A percentile compares a stretch with the other conserved stretches of the same genome.
phyloP scores from a whole-genome alignment of 2,888 invertebrate species.

The Plebejus anna region DNA sequence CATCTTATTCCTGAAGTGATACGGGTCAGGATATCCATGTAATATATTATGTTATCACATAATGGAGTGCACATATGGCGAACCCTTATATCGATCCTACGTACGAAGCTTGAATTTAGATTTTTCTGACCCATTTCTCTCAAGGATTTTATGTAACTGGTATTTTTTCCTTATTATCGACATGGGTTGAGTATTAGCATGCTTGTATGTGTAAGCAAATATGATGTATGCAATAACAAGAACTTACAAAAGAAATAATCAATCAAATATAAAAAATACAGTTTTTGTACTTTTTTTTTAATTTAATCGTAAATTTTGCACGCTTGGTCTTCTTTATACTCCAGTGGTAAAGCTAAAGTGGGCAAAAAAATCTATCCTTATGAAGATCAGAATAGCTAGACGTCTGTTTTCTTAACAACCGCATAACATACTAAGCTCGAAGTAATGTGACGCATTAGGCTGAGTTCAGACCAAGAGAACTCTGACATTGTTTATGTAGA shows the following conservation, averaged over 20 bases:
- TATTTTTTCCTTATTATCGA: background rate
- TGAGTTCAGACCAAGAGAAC: background rate
- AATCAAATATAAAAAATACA: too few species aligned
- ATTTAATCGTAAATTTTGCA: too few species aligned
- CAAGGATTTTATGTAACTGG: slow-evolving; percentile 13
- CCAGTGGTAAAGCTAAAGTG: too few species aligned
- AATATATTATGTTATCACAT: background rate
- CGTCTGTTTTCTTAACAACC: background rate
- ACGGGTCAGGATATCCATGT: background rate
- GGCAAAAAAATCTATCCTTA: too few species aligned
- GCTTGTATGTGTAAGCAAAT: background rate
- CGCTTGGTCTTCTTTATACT: too few species aligned
- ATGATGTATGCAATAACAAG: too few species aligned
- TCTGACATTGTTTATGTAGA: slow-evolving; percentile 16
- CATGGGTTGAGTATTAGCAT: background rate
- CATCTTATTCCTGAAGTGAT: background rate
- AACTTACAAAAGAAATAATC: too few species aligned
- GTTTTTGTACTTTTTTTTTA: too few species aligned
- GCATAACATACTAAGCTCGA: background rate
- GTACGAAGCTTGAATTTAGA: slow-evolving; percentile 22
- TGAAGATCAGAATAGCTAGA: too few species aligned
- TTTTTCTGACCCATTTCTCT: slow-evolving; percentile 22
- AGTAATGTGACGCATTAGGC: background rate
- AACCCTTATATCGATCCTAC: slow-evolving; percentile 21
- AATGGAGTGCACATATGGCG: slow-evolving; percentile 10